A percentile compares a stretch with the other conserved stretches of the same genome.
phyloP scores from a whole-genome alignment of 2,888 invertebrate species.

The Pelosia muscerda region DNA sequence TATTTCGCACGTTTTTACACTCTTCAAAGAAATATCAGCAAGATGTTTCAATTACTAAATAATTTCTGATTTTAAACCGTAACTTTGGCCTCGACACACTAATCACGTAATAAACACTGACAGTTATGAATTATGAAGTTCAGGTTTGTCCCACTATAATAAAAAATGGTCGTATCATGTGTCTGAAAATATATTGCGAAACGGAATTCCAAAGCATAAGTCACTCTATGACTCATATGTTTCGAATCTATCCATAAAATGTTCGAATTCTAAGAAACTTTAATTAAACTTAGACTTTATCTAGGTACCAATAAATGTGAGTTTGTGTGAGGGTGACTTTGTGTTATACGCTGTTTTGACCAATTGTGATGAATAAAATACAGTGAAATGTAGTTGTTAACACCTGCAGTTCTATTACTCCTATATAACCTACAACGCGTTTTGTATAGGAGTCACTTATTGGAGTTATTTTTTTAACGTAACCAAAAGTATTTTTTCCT shows the following conservation, averaged over 20 bases:
- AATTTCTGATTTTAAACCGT: slow-evolving; percentile 1
- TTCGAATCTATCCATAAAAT: background rate
- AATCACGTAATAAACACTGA: slow-evolving; percentile 2
- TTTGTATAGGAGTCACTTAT: background rate
- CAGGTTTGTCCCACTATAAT: slow-evolving; percentile 6
- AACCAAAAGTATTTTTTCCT: background rate
- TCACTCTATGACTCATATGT: slow-evolving; percentile 7
- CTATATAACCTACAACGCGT: too few species aligned
- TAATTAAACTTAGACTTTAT: background rate
- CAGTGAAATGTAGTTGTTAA: background rate
- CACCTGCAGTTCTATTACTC: background rate
- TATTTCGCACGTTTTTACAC: background rate
- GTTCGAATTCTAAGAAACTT: background rate
- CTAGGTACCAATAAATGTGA: background rate
- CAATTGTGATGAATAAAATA: background rate
- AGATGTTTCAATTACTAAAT: background rate
- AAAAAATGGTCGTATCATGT: background rate
- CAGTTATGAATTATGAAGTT: slow-evolving; percentile 13
- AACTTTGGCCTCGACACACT: slow-evolving; percentile 6
- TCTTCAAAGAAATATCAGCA: background rate
- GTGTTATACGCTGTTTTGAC: background rate
- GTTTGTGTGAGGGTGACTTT: background rate
- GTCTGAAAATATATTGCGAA: background rate
- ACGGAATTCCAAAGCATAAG: background rate
- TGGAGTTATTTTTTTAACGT: background rate